These are phyloP conservation scores for Papilio polyxenes DNA, from an alignment of 1,140 invertebrate species.

Conservation along the genomic window DNA sequence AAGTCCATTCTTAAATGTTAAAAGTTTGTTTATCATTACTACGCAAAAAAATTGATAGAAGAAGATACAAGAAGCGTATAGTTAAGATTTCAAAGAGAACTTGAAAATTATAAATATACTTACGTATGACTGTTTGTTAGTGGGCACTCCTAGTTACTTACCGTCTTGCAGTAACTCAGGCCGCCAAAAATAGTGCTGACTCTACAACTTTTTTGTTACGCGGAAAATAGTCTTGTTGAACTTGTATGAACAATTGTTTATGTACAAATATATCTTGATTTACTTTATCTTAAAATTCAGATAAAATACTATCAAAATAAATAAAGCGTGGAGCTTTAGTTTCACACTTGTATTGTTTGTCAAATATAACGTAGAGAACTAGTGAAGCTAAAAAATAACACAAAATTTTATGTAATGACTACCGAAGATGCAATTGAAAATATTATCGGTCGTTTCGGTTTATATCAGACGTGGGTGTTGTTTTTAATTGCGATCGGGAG, in stretches of 20 bases:
- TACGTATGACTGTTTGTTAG: too few species aligned
- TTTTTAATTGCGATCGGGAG: slow-evolving; percentile 83
- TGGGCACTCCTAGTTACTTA: too few species aligned
- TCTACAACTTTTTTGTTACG: background rate
- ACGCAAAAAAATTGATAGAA: too few species aligned
- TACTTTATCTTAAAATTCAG: background rate
- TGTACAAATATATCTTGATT: background rate
- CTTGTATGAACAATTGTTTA: too few species aligned
- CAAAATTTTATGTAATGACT: background rate
- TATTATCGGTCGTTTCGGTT: slow-evolving; percentile 63
- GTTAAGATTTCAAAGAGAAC: too few species aligned
- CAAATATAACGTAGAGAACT: background rate
- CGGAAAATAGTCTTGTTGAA: too few species aligned
- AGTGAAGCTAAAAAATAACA: background rate
- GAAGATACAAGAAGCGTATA: too few species aligned
- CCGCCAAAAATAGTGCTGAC: background rate
- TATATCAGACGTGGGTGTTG: slow-evolving; percentile 79
- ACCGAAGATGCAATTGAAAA: slow-evolving; percentile 48
- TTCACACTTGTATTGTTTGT: background rate
- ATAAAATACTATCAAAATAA: slow-evolving; percentile 14
- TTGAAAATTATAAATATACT: too few species aligned
- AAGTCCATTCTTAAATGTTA: too few species aligned
- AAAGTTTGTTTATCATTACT: too few species aligned
- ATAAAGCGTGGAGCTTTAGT: slow-evolving; percentile 12
- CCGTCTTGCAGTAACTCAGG: too few species aligned